Conservation (phyloP, 2,113 vertebrate species). For the Capreolus pygargus region DNA sequence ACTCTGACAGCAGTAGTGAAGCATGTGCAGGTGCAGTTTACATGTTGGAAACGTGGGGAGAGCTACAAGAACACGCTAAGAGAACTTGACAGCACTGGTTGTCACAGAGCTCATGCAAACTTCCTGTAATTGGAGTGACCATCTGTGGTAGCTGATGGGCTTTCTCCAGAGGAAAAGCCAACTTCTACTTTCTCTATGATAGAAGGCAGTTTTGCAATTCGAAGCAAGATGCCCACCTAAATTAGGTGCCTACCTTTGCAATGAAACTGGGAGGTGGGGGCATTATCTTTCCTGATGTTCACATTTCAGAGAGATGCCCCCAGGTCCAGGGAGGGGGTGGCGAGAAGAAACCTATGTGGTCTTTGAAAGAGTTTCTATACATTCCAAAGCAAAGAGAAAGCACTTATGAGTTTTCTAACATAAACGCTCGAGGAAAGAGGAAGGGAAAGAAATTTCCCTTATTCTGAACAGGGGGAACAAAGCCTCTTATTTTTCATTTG, state of each 20-base stretch:
- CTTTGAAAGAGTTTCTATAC: not conserved
- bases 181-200: not conserved
- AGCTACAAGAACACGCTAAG: rapidly evolving
- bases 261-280: not conserved
- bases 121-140: not conserved
- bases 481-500: not conserved
- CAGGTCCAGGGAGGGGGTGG: not conserved
- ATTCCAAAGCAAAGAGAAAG: not conserved
- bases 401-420: not conserved
- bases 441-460: not conserved
- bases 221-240: not conserved
- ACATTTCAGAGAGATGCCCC: not conserved
- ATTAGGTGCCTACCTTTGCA: rapidly evolving
- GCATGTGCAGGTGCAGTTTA: not conserved
- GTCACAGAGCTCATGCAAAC: not conserved
- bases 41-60: not conserved
- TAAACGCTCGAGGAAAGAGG: not conserved
- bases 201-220: not conserved
- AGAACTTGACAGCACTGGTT: not conserved
- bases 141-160: not conserved
- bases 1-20: not conserved
- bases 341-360: not conserved
- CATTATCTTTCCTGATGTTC: not conserved
- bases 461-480: not conserved
- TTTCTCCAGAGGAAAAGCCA: not conserved